These are phyloP conservation scores for Ascaphus truei DNA, from an alignment of 2,113 vertebrate species.

Conservation along the genomic window DNA sequence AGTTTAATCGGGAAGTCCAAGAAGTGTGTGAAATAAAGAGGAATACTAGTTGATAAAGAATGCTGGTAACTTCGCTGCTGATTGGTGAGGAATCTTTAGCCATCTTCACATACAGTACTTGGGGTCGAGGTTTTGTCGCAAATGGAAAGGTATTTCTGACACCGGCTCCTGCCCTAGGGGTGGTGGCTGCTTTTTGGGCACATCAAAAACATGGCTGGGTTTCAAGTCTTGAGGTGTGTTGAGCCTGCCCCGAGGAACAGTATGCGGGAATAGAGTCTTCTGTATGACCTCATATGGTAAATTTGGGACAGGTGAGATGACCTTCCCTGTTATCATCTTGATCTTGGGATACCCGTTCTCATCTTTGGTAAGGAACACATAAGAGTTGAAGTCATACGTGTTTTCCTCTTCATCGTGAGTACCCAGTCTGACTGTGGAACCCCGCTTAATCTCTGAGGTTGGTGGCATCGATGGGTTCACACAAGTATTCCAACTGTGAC, in stretches of 20 bases:
- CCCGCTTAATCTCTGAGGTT: background rate
- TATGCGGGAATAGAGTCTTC: background rate
- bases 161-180: background rate
- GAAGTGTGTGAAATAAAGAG: too few relatives aligned
- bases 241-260: background rate
- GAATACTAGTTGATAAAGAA: too few relatives aligned
- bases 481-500: slow-evolving; percentile 39
- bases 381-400: slow-evolving; percentile 34
- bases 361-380: slow-evolving; percentile 7
- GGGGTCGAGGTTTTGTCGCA: slow-evolving; percentile 44
- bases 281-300: slow-evolving; percentile 43
- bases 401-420: slow-evolving; percentile 4
- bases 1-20: too few relatives aligned
- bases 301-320: slow-evolving; percentile 25
- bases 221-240: slow-evolving; percentile 40
- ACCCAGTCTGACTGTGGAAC: slow-evolving; percentile 1
- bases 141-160: slow-evolving; percentile 38
- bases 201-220: background rate
- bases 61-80: too few relatives aligned
- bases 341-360: background rate
- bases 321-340: background rate
- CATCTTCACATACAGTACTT: background rate
- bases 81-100: too few relatives aligned
- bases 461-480: slow-evolving; percentile 27
- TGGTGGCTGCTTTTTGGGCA: slow-evolving; percentile 28